These are phyloP conservation scores for Orycteropus afer DNA, from an alignment of 2,113 vertebrate genomes.

Conservation along the genomic window DNA sequence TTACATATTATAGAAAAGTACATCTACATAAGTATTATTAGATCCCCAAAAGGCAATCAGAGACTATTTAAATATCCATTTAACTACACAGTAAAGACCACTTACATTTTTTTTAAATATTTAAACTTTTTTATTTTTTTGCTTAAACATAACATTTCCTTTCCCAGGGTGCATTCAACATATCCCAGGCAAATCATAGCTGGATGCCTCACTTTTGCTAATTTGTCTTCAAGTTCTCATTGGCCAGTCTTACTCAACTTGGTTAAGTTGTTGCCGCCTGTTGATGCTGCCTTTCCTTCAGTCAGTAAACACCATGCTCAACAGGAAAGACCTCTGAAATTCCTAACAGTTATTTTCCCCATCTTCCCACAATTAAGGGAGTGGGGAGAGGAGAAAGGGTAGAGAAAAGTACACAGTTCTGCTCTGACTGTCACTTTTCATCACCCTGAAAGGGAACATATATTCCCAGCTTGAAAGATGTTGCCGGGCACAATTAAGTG, in stretches of 20 bases:
- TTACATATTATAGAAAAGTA: background rate
- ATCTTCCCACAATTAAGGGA: conserved; percentile 64
- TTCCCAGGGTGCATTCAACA: background rate
- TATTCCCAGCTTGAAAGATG: background rate
- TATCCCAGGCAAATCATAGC: background rate
- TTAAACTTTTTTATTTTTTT: background rate
- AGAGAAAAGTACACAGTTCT: conserved; percentile 44
- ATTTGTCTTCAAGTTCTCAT: background rate
- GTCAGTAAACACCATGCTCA: conserved; percentile 47
- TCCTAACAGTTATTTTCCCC: conserved; percentile 57
- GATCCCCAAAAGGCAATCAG: background rate
- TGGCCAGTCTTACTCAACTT: background rate
- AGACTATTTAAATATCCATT: background rate
- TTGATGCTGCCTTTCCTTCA: background rate
- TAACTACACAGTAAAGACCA: background rate
- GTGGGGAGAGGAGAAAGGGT: background rate
- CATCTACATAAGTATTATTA: background rate
- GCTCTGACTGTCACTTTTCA: conserved; percentile 73
- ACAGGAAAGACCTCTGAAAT: conserved; percentile 64
- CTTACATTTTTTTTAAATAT: background rate
- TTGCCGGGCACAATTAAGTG: conserved; percentile 63
- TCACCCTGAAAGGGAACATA: conserved; percentile 70
- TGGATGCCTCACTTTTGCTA: background rate
- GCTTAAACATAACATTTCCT: background rate
- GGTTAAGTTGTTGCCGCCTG: background rate